These are phyloP conservation scores for Lasioglossum villosulum DNA, from an alignment of 2,888 invertebrate species.

Conservation along the genomic window DNA sequence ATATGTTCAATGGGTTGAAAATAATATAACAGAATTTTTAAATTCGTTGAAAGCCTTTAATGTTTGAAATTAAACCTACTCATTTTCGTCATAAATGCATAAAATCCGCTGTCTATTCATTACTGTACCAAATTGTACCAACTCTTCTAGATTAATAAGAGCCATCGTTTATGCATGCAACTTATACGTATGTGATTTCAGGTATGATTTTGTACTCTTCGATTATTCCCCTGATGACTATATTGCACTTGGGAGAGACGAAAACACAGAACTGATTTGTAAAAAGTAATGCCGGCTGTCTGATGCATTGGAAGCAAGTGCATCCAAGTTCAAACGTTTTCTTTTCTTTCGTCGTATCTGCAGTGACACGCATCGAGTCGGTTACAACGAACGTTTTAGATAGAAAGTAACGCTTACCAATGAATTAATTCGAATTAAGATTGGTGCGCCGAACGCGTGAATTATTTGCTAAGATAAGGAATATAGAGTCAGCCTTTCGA, in stretches of 20 bases:
- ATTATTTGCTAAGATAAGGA: conserved; percentile 14
- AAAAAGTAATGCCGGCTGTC: conserved; percentile 70
- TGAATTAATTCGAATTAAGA: conserved; percentile 25
- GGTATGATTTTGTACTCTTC: conserved; percentile 95
- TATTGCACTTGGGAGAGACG: conserved; percentile 86
- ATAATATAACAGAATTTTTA: no score
- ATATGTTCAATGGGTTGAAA: no score
- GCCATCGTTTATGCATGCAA: background rate
- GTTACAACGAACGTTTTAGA: conserved; percentile 64
- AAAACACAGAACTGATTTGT: conserved; percentile 76
- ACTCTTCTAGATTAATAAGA: background rate
- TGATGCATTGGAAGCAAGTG: background rate
- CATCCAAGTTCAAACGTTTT: conserved; percentile 40
- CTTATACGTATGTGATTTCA: conserved; percentile 80
- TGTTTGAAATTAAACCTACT: no score
- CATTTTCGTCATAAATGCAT: no score
- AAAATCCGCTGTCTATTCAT: no score
- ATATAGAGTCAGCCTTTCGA: conserved; percentile 9
- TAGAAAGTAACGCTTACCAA: conserved; percentile 45
- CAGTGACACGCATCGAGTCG: conserved; percentile 32
- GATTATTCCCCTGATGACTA: conserved; percentile 92
- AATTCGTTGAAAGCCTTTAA: no score
- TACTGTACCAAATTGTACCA: background rate
- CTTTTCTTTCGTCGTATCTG: background rate
- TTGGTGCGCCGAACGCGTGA: conserved; percentile 22